phyloP scores from a whole-genome alignment of 2,113 vertebrate species.

The Falcunculus frontatus region DNA sequence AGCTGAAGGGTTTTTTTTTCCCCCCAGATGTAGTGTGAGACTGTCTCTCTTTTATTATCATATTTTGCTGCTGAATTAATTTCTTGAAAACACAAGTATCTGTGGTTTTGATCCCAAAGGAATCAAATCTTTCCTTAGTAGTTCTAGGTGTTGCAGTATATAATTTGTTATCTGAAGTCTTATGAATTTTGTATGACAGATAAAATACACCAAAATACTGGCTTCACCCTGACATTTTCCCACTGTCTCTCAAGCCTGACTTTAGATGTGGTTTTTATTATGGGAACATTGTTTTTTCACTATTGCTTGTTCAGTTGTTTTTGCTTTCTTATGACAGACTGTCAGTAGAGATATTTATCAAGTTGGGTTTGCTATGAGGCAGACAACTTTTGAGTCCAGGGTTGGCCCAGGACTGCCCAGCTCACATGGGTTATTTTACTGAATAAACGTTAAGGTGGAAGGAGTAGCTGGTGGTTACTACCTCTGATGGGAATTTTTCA shows the following conservation, averaged over 20 bases:
- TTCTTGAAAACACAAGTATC: not conserved
- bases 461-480: not conserved
- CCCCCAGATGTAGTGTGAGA: not conserved
- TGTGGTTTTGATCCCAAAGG: not conserved
- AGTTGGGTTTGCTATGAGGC: not conserved
- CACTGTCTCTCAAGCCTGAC: not conserved
- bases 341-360: not conserved
- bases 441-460: not conserved
- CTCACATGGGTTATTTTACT: not conserved
- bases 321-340: not conserved
- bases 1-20: not conserved
- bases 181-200: not conserved
- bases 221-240: not conserved
- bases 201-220: not conserved
- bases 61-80: not conserved
- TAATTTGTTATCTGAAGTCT: not conserved
- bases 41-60: not conserved
- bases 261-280: not conserved
- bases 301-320: not conserved
- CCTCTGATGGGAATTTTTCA: not conserved
- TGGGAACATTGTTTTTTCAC: not conserved
- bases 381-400: not conserved
- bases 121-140: not conserved
- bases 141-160: not conserved
- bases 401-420: not conserved